Conservation (phyloP, 1,140 invertebrate genomes). For the Chironomus tepperi region DNA sequence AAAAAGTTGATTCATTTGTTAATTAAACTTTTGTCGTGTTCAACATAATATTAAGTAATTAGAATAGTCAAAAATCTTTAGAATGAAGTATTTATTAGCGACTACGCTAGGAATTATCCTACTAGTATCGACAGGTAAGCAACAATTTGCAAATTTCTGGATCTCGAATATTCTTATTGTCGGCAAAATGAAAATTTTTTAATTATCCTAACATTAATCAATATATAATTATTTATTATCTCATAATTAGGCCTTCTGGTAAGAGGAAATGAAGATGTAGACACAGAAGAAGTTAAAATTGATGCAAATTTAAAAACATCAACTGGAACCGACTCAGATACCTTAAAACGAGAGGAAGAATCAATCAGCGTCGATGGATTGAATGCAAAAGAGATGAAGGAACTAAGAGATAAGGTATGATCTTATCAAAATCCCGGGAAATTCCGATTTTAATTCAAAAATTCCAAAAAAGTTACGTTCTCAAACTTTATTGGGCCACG, state of each 20-base stretch:
- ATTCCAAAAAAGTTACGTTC: not conserved
- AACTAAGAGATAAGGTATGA: constrained; percentile 66
- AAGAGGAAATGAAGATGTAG: not conserved
- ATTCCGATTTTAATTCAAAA: not conserved
- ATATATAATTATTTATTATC: not conserved
- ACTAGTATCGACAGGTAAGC: constrained; percentile 11
- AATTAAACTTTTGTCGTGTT: no score
- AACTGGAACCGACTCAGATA: constrained; percentile 57
- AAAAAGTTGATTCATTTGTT: no score
- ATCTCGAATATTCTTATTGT: not conserved
- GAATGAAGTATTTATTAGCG: constrained; percentile 20
- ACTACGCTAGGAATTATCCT: not conserved
- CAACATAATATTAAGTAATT: not conserved
- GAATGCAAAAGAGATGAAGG: constrained; percentile 88
- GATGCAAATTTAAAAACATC: not conserved
- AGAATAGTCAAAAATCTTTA: not conserved
- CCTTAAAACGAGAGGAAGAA: constrained; percentile 83
- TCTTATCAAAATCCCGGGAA: not conserved
- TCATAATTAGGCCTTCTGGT: not conserved
- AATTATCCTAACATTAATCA: not conserved
- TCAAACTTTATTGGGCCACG: constrained; percentile 5
- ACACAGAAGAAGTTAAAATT: not conserved
- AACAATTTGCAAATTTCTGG: not conserved
- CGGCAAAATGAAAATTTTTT: not conserved
- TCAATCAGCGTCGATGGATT: constrained; percentile 94